phyloP scores from a whole-genome alignment of 2,888 invertebrate species.

The Ecdyonurus torrentis region DNA sequence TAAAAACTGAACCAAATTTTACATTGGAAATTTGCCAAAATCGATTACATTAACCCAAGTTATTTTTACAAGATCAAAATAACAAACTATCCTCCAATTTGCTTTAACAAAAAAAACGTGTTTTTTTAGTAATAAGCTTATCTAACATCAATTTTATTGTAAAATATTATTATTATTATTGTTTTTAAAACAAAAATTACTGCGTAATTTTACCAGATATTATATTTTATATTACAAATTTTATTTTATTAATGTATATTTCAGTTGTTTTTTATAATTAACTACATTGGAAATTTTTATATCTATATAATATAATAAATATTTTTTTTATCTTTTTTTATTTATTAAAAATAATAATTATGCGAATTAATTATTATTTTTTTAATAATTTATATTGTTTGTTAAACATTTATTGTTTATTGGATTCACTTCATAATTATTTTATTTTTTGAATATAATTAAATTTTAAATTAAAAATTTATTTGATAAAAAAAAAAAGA shows the following conservation, averaged over 20 bases:
- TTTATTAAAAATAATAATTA: neutral
- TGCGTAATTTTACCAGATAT: neutral
- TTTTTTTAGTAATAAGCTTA: neutral
- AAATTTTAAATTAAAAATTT: too few relatives aligned
- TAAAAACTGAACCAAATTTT: neutral
- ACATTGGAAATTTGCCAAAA: neutral
- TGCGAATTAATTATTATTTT: too few relatives aligned
- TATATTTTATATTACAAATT: neutral
- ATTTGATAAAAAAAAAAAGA: too few relatives aligned
- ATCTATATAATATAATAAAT: neutral
- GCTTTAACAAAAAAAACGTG: too few relatives aligned
- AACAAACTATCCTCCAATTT: too few relatives aligned
- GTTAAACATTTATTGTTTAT: too few relatives aligned
- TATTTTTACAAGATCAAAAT: too few relatives aligned
- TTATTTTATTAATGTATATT: neutral
- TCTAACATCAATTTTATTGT: neutral
- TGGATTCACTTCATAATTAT: too few relatives aligned
- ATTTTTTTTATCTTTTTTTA: neutral
- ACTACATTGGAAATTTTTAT: neutral
- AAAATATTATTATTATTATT: neutral
- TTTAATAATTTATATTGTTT: too few relatives aligned
- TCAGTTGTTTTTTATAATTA: neutral
- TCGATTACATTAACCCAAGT: neutral
- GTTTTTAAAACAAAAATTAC: too few relatives aligned
- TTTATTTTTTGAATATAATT: too few relatives aligned